These are phyloP conservation scores for Meloidogyne floridensis DNA, from an alignment of 1,140 invertebrate species.

Conservation along the genomic window DNA sequence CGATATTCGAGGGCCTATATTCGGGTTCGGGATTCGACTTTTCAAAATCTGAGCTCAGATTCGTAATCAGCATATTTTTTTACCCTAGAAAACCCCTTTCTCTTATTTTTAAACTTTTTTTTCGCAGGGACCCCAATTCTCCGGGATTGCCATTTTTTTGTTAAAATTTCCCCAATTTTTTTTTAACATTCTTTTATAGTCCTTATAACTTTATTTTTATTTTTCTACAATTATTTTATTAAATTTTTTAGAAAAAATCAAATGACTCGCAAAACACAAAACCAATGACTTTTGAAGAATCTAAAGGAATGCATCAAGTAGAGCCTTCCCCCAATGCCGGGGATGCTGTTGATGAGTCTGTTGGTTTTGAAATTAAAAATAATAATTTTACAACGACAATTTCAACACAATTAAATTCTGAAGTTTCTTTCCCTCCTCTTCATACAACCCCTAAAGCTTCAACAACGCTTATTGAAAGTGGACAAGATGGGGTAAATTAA, in stretches of 20 bases:
- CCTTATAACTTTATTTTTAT: too few relatives aligned
- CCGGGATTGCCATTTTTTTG: too few relatives aligned
- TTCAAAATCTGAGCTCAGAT: too few relatives aligned
- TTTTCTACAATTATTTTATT: too few relatives aligned
- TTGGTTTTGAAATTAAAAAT: constrained; percentile 3
- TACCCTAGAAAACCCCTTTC: too few relatives aligned
- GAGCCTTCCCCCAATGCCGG: background rate
- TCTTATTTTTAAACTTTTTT: too few relatives aligned
- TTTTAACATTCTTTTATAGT: too few relatives aligned
- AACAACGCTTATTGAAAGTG: background rate
- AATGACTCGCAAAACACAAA: background rate
- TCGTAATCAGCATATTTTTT: too few relatives aligned
- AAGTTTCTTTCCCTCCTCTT: background rate
- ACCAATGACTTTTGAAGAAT: background rate
- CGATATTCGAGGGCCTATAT: too few relatives aligned
- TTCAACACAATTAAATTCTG: background rate
- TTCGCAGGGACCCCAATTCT: too few relatives aligned
- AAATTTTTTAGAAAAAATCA: background rate
- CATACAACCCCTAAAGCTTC: background rate
- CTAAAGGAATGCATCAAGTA: background rate
- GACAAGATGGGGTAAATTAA: background rate
- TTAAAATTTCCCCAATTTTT: too few relatives aligned
- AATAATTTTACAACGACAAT: background rate
- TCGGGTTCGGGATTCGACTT: too few relatives aligned
- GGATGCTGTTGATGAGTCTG: background rate